Conservation (phyloP, 2,797 vertebrate species). For the Pelodytes ibericus region DNA sequence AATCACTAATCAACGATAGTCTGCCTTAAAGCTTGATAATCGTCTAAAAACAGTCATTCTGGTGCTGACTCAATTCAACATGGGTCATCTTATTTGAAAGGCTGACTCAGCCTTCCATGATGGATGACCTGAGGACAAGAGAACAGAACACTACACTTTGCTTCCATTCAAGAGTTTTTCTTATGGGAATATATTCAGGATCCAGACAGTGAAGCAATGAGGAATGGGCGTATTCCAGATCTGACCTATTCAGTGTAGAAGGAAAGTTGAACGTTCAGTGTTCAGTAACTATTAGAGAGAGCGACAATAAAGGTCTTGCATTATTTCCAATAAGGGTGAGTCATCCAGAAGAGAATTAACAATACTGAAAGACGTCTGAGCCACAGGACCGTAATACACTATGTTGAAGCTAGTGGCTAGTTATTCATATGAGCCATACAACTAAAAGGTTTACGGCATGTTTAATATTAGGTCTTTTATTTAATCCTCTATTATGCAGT, state of each 20-base stretch:
- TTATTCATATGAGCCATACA: too few relatives aligned
- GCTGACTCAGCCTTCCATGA: constrained; percentile 30
- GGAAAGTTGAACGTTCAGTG: constrained; percentile 14
- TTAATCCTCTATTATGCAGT: too few relatives aligned
- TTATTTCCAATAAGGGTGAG: constrained; percentile 7
- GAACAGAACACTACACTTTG: constrained; percentile 10
- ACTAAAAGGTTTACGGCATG: too few relatives aligned
- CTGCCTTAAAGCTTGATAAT: constrained; percentile 5
- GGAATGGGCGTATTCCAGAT: constrained; percentile 3
- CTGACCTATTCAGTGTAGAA: constrained; percentile 1
- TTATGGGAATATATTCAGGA: constrained; percentile 11
- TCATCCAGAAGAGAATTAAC: constrained; percentile 14
- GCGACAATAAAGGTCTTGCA: constrained; percentile 5
- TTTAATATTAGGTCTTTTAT: too few relatives aligned
- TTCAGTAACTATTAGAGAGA: constrained; percentile 1
- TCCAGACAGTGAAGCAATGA: constrained; percentile 31
- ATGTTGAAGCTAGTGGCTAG: too few relatives aligned
- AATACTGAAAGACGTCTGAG: constrained; percentile 7
- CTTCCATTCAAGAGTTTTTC: constrained; percentile 14
- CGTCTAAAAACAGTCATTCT: not conserved
- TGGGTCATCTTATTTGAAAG: constrained; percentile 45
- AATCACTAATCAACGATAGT: not conserved
- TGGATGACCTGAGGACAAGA: constrained; percentile 22
- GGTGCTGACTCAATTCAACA: constrained; percentile 35
- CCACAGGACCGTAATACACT: too few relatives aligned